These are phyloP conservation scores for Etia nguti DNA, from an alignment of 2,113 vertebrate genomes.

Conservation along the genomic window DNA sequence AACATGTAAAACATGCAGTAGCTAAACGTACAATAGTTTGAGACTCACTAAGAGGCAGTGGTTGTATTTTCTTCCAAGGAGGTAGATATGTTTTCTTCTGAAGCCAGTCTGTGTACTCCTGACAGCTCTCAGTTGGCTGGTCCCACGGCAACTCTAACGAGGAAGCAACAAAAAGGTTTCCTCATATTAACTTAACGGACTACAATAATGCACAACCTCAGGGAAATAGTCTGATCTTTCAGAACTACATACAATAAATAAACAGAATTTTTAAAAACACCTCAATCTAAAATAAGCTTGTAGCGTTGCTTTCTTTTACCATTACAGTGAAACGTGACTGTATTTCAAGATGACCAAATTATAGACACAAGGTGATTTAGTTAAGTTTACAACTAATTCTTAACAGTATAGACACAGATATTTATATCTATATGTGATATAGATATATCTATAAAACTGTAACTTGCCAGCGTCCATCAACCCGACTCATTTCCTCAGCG, in stretches of 20 bases:
- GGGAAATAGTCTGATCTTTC: neutral
- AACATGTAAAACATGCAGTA: neutral
- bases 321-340: neutral
- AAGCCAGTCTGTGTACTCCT: conserved; percentile 94
- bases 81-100: conserved; percentile 88
- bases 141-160: conserved; percentile 92
- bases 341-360: neutral
- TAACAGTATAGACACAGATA: neutral
- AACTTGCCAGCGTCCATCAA: neutral
- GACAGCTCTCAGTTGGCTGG: conserved; percentile 89
- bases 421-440: neutral
- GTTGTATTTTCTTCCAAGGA: conserved; percentile 96
- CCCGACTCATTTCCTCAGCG: neutral
- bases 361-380: too few relatives aligned
- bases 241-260: neutral
- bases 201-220: neutral
- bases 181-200: neutral
- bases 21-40: neutral
- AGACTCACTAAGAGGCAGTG: conserved; percentile 67
- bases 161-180: neutral
- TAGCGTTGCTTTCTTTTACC: neutral
- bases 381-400: neutral
- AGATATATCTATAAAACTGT: neutral
- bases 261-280: neutral
- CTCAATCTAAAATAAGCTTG: neutral